Conservation (phyloP, 2,888 invertebrate species). For the Bhutanitis thaidina region DNA sequence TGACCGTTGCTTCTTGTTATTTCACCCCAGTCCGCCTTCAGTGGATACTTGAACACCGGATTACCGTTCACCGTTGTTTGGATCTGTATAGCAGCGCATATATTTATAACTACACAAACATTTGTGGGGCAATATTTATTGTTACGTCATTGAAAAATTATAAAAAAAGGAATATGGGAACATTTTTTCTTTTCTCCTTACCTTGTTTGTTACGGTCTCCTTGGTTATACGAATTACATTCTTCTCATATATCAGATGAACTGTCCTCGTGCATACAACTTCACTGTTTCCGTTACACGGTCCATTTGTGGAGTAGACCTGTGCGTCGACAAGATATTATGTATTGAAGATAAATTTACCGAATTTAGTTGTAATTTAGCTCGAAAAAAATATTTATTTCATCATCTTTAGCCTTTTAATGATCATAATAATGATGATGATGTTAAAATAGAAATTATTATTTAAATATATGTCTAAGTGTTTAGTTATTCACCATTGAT, state of each 20-base stretch:
- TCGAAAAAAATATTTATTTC: too few relatives aligned
- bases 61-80: conserved; percentile 69
- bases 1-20: conserved; percentile 79
- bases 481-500: too few relatives aligned
- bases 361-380: too few relatives aligned
- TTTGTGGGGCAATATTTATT: too few relatives aligned
- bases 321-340: not conserved
- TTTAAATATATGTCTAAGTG: too few relatives aligned
- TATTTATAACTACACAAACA: too few relatives aligned
- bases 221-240: conserved; percentile 81
- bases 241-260: conserved; percentile 83
- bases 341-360: too few relatives aligned
- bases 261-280: conserved; percentile 82
- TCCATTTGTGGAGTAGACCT: conserved; percentile 86
- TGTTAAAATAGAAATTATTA: too few relatives aligned
- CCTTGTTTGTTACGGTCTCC: conserved; percentile 54
- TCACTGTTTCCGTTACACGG: conserved; percentile 80
- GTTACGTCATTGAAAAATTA: too few relatives aligned
- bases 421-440: too few relatives aligned
- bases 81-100: conserved; percentile 56
- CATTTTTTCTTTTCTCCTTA: conserved; percentile 26
- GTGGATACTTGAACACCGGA: conserved; percentile 67
- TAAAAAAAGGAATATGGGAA: too few relatives aligned
- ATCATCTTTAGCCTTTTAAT: too few relatives aligned
- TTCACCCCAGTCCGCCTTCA: conserved; percentile 81